Conservation (phyloP, 1,140 invertebrate genomes). For the Atta colombica region DNA sequence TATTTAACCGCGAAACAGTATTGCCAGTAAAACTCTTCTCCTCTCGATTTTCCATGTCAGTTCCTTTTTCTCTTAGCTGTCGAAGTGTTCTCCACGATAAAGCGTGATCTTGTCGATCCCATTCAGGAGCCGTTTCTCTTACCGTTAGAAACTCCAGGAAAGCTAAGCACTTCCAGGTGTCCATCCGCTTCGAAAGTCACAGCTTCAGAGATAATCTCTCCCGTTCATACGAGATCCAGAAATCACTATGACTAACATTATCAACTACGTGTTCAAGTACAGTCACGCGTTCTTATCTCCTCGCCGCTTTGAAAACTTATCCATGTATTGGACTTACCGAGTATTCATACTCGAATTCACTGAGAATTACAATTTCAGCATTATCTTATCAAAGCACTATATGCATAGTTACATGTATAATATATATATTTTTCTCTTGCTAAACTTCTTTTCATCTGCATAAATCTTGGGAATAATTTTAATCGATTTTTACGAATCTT, state of each 20-base stretch:
- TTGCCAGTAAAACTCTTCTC: slow-evolving; percentile 9
- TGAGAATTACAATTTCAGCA: slow-evolving; percentile 19
- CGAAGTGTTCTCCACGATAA: slow-evolving; percentile 57
- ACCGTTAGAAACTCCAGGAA: slow-evolving; percentile 16
- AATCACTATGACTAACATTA: slow-evolving; percentile 25
- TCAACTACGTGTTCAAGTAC: not conserved
- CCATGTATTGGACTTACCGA: not conserved
- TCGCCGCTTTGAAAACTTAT: slow-evolving; percentile 16
- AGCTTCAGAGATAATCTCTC: slow-evolving; percentile 37
- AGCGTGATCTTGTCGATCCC: slow-evolving; percentile 58
- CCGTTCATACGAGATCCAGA: slow-evolving; percentile 17
- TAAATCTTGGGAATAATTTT: slow-evolving; percentile 3
- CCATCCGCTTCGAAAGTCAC: slow-evolving; percentile 62
- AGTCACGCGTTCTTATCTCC: slow-evolving; percentile 45
- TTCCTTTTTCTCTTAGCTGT: not conserved
- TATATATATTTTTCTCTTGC: not conserved
- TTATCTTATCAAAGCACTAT: slow-evolving; percentile 7
- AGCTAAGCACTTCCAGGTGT: slow-evolving; percentile 59
- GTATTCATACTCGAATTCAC: slow-evolving; percentile 24
- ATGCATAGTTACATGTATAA: too few species aligned
- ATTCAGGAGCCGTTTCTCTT: slow-evolving; percentile 44
- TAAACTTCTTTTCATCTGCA: not conserved
- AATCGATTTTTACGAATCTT: slow-evolving; percentile 3
- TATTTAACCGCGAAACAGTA: slow-evolving; percentile 42
- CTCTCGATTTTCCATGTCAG: slow-evolving; percentile 37